Conservation (phyloP, 2,113 vertebrate genomes). For the Typhlomys cinereus region DNA sequence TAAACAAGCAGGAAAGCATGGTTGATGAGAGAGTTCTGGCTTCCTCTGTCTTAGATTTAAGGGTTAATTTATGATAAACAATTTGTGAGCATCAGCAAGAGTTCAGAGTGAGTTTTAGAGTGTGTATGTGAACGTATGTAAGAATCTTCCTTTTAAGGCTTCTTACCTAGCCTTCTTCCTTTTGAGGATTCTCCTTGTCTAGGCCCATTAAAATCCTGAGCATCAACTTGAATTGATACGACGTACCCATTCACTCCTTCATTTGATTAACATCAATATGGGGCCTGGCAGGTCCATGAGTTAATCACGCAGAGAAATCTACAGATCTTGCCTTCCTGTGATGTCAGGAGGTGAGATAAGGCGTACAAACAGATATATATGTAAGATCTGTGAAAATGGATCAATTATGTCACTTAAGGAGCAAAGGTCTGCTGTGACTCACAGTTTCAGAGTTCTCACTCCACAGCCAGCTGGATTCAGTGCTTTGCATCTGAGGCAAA, state of each 20-base stretch:
- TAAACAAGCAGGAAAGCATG: not conserved
- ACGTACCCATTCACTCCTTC: slow-evolving; percentile 20
- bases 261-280: not conserved
- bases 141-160: not conserved
- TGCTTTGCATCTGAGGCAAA: not conserved
- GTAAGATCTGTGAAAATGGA: not conserved
- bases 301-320: not conserved
- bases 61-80: not conserved
- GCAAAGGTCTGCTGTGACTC: not conserved
- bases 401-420: not conserved
- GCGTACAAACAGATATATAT: not conserved
- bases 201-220: not conserved
- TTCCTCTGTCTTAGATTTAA: not conserved
- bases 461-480: not conserved
- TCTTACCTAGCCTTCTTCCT: not conserved
- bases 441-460: not conserved
- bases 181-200: not conserved
- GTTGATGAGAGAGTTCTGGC: not conserved
- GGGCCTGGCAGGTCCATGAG: not conserved
- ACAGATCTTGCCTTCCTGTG: not conserved
- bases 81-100: not conserved
- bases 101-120: not conserved
- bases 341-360: slow-evolving; percentile 2
- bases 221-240: not conserved
- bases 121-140: not conserved